Conservation (phyloP, 2,797 vertebrate species). For the Octomys mimax region DNA sequence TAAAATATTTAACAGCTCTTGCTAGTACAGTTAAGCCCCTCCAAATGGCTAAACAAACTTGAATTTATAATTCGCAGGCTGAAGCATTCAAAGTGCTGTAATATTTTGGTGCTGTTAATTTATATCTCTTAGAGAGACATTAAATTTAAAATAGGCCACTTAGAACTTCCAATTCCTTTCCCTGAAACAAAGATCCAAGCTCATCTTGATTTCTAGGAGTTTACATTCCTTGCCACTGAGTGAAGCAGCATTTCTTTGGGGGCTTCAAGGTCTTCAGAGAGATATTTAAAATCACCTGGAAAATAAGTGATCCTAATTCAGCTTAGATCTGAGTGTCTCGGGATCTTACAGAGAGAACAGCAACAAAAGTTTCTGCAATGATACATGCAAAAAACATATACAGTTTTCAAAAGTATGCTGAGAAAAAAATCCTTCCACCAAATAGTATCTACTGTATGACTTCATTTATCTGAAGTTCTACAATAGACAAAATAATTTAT, state of each 20-base stretch:
- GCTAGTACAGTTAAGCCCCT: conserved; percentile 30
- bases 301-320: conserved; percentile 25
- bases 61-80: conserved; percentile 68
- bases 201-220: neutral
- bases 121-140: conserved; percentile 63
- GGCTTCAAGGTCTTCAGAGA: neutral
- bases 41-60: conserved; percentile 66
- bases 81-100: conserved; percentile 9
- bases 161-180: conserved; percentile 55
- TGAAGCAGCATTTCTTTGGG: neutral
- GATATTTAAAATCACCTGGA: neutral
- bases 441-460: neutral
- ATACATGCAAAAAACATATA: neutral
- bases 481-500: neutral
- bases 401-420: neutral
- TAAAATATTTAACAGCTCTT: conserved; percentile 72
- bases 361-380: conserved; percentile 12
- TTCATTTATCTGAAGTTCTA: neutral
- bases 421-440: neutral
- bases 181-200: conserved; percentile 2
- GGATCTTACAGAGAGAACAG: neutral
- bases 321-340: neutral
- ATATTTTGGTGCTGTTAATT: conserved; percentile 45
- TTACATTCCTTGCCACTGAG: neutral
- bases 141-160: conserved; percentile 37